A percentile compares a stretch with the other conserved stretches of the same genome.
Conservation (phyloP, 2,797 vertebrate genomes). For the Champsocephalus esox region DNA sequence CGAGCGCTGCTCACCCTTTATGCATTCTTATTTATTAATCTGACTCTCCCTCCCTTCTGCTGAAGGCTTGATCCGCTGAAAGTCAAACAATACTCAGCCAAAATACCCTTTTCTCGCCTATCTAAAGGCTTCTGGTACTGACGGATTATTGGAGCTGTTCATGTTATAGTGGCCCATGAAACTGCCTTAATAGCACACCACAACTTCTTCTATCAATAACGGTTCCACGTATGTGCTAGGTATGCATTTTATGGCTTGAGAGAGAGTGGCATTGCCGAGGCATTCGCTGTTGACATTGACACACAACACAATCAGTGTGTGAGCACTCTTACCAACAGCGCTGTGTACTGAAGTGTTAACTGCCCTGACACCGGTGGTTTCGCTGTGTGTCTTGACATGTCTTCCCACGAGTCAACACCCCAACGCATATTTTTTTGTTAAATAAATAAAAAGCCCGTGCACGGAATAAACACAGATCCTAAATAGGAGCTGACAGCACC, state of each 20-base stretch:
- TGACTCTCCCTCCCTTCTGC: constrained; percentile 57
- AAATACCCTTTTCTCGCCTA: constrained; percentile 25
- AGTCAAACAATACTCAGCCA: constrained; percentile 62
- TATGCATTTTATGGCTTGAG: background rate
- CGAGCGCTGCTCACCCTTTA: constrained; percentile 71
- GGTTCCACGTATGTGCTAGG: constrained; percentile 6
- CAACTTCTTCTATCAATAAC: constrained; percentile 15
- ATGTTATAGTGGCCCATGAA: constrained; percentile 17
- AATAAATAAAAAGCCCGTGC: constrained; percentile 80
- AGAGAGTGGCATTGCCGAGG: background rate
- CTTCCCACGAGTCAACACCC: constrained; percentile 67
- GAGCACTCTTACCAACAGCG: constrained; percentile 52
- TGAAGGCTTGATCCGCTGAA: constrained; percentile 60
- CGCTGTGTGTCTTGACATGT: constrained; percentile 64
- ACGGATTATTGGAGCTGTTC: constrained; percentile 6
- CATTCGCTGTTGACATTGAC: constrained; percentile 63
- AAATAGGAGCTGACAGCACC: constrained; percentile 79
- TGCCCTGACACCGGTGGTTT: constrained; percentile 73
- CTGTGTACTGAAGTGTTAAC: constrained; percentile 77
- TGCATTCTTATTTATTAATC: constrained; percentile 81
- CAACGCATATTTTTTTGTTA: constrained; percentile 71
- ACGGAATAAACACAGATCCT: constrained; percentile 69
- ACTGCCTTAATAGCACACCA: constrained; percentile 10
- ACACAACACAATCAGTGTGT: constrained; percentile 63
- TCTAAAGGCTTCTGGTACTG: constrained; percentile 10